These are phyloP conservation scores for Melinaea menophilus DNA, from an alignment of 2,888 invertebrate species.

Conservation along the genomic window DNA sequence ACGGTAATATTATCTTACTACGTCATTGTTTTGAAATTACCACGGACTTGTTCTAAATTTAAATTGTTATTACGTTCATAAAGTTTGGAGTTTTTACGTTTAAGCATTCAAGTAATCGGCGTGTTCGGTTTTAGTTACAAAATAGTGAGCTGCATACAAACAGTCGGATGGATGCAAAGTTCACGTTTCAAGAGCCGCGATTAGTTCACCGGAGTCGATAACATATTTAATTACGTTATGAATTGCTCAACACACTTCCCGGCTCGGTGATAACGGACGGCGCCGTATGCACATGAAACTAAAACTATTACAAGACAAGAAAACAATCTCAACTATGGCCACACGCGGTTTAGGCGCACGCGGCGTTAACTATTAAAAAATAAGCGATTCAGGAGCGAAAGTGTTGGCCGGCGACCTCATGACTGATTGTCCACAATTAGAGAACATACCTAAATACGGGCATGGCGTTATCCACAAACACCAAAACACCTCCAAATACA, in stretches of 20 bases:
- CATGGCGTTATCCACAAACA: constrained; percentile 69
- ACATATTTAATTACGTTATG: constrained; percentile 71
- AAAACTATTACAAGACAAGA: constrained; percentile 47
- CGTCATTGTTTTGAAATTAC: constrained; percentile 22
- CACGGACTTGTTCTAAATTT: constrained; percentile 7
- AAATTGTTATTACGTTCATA: constrained; percentile 18
- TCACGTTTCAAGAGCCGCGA: constrained; percentile 50
- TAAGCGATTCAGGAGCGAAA: constrained; percentile 20
- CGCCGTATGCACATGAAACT: constrained; percentile 57
- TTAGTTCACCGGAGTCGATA: constrained; percentile 57
- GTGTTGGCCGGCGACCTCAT: constrained; percentile 63
- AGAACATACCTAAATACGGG: constrained; percentile 74
- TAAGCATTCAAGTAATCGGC: constrained; percentile 7
- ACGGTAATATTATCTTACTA: constrained; percentile 14
- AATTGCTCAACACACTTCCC: constrained; percentile 71
- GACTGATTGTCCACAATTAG: constrained; percentile 72
- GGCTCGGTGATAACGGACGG: constrained; percentile 62
- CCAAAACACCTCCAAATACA: constrained; percentile 69
- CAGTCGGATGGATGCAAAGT: constrained; percentile 56
- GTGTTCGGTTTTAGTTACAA: constrained; percentile 14
- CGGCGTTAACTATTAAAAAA: constrained; percentile 14
- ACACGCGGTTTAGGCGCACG: constrained; percentile 16
- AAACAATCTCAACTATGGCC: constrained; percentile 18
- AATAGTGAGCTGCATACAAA: constrained; percentile 36
- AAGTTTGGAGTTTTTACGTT: constrained; percentile 19